Evolutionary conservation across 2,797 vertebrate species (phyloP).

Genomic region (Chloroceryle inda): DNA sequence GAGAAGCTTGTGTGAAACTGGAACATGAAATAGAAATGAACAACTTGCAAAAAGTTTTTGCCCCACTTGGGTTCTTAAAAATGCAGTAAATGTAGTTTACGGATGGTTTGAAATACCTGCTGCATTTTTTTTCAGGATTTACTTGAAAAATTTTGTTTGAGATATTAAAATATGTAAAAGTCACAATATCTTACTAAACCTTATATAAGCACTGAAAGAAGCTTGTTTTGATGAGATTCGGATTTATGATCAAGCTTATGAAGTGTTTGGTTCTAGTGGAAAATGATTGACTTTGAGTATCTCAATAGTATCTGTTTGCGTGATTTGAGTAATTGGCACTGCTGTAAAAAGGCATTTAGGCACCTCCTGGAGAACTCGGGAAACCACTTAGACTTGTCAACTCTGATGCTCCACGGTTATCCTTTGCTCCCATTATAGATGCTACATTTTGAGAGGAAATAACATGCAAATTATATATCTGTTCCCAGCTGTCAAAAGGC

Average conservation of each 20-base stretch:
- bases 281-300: not conserved
- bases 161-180: not conserved
- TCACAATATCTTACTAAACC: not conserved
- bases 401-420: not conserved
- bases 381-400: not conserved
- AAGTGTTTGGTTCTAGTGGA: not conserved
- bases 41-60: not conserved
- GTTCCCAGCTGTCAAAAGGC: not conserved
- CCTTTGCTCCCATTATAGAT: not conserved
- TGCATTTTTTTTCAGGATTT: not conserved
- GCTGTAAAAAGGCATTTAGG: conserved; percentile 1
- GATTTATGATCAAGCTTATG: not conserved
- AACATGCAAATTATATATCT: not conserved
- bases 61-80: not conserved
- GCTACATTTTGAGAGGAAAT: not conserved
- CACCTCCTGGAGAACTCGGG: not conserved
- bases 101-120: not conserved
- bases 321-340: not conserved
- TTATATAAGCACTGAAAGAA: not conserved
- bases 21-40: not conserved
- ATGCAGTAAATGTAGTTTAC: not conserved
- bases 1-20: not conserved
- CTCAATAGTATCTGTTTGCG: not conserved
- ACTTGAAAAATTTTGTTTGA: not conserved
- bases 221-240: not conserved